Evolutionary conservation across 2,113 vertebrate species (phyloP).

Genomic region (Piaya cayana): DNA sequence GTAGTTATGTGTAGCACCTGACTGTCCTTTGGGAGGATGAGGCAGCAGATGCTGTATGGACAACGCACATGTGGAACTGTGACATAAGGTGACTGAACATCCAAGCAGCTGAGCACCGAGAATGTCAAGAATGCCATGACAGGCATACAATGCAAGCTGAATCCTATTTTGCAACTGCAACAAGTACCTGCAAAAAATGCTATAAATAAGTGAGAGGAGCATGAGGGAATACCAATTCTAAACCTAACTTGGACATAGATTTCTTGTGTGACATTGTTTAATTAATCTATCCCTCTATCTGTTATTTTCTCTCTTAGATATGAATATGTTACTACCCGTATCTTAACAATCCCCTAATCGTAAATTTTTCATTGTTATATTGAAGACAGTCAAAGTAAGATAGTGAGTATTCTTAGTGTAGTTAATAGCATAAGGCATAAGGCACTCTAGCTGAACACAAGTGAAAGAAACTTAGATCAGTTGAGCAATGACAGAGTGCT

Average conservation of each 20-base stretch:
- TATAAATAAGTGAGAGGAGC: background rate
- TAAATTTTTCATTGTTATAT: background rate
- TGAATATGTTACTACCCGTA: background rate
- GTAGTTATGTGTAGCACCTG: background rate
- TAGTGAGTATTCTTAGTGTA: background rate
- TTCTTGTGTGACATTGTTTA: background rate
- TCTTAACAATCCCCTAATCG: background rate
- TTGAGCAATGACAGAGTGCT: background rate
- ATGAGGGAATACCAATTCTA: background rate
- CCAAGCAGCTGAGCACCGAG: background rate
- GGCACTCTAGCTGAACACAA: rapidly evolving
- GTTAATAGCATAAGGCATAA: background rate
- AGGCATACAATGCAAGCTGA: background rate
- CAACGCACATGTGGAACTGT: background rate
- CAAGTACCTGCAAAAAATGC: background rate
- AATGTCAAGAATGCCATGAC: background rate
- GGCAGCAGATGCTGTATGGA: background rate
- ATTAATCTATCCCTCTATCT: background rate
- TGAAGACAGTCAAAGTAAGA: background rate
- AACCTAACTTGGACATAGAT: background rate
- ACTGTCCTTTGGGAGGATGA: background rate
- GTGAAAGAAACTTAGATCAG: rapidly evolving
- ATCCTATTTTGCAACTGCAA: background rate
- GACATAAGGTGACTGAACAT: background rate
- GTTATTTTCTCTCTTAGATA: background rate